Evolutionary conservation across 2,797 vertebrate genomes (phyloP).

Genomic region (Knipowitschia caucasica): DNA sequence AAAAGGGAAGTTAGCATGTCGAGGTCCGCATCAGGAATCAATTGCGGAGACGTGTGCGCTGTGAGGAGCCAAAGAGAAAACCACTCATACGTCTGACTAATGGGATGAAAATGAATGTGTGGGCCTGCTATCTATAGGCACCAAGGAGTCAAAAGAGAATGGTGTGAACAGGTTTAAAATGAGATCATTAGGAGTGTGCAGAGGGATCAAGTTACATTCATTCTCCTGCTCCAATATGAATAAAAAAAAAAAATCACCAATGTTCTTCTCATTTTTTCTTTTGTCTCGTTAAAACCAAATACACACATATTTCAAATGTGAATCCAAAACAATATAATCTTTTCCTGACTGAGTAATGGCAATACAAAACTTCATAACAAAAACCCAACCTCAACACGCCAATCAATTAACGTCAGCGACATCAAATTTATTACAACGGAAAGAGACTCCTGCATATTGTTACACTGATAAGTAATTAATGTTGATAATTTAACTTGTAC

Average conservation of each 20-base stretch:
- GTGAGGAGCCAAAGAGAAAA: constrained; percentile 11
- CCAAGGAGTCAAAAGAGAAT: neutral
- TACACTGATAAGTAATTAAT: neutral
- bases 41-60: constrained; percentile 7
- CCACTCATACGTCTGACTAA: neutral
- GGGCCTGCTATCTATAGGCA: neutral
- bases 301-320: too few species aligned
- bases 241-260: too few species aligned
- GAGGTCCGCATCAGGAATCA: constrained; percentile 28
- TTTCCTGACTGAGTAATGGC: too few species aligned
- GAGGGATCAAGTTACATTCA: neutral
- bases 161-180: neutral
- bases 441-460: neutral
- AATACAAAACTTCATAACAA: too few species aligned
- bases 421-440: neutral
- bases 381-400: too few species aligned
- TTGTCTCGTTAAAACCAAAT: too few species aligned
- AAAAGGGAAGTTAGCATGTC: constrained; percentile 2
- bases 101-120: neutral
- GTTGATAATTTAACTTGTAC: constrained; percentile 1
- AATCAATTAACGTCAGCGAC: neutral
- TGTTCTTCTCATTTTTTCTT: too few species aligned
- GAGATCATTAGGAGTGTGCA: neutral
- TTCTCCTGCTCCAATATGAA: too few species aligned
- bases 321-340: too few species aligned